Conservation (phyloP, 2,113 vertebrate genomes). For the Rhegmatorhina hoffmannsi region DNA sequence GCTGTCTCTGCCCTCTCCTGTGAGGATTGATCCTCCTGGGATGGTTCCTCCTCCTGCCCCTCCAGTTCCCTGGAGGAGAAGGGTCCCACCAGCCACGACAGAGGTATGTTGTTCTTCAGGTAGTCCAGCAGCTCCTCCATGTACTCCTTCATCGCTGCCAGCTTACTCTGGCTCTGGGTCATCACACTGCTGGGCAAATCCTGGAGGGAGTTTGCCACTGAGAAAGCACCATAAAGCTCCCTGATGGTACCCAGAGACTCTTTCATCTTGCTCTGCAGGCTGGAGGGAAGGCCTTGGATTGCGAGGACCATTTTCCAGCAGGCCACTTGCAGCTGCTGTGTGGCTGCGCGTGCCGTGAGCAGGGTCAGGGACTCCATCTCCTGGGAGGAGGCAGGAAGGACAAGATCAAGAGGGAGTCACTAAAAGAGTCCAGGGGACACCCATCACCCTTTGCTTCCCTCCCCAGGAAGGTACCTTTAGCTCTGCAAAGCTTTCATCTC, state of each 20-base stretch:
- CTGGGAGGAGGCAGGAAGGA: background rate
- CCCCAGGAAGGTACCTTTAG: slow-evolving; percentile 55
- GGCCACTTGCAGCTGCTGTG: slow-evolving; percentile 77
- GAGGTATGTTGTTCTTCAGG: slow-evolving; percentile 74
- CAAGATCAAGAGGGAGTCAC: background rate
- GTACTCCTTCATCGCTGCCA: slow-evolving; percentile 77
- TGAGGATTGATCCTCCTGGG: background rate
- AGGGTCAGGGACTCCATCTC: slow-evolving; percentile 63
- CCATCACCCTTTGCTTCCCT: background rate
- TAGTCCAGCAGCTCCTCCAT: slow-evolving; percentile 83
- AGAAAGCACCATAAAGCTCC: slow-evolving; percentile 80
- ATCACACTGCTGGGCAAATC: slow-evolving; percentile 78
- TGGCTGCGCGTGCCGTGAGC: slow-evolving; percentile 76
- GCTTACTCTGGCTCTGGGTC: slow-evolving; percentile 71
- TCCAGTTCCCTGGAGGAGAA: slow-evolving; percentile 18
- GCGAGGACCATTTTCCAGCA: slow-evolving; percentile 77
- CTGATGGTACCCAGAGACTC: slow-evolving; percentile 65
- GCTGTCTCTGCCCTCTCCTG: background rate
- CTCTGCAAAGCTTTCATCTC: background rate
- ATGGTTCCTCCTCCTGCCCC: background rate
- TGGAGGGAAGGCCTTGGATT: slow-evolving; percentile 81
- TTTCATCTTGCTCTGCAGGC: slow-evolving; percentile 79
- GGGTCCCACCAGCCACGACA: slow-evolving; percentile 76
- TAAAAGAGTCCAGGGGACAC: background rate
- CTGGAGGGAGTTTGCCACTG: slow-evolving; percentile 56